Evolutionary conservation across 53 echinoderm and acorn worm species (phyloP), one percentile per base, ranked within the genome.

Genomic region (Holothuria leucospilota): DNA sequence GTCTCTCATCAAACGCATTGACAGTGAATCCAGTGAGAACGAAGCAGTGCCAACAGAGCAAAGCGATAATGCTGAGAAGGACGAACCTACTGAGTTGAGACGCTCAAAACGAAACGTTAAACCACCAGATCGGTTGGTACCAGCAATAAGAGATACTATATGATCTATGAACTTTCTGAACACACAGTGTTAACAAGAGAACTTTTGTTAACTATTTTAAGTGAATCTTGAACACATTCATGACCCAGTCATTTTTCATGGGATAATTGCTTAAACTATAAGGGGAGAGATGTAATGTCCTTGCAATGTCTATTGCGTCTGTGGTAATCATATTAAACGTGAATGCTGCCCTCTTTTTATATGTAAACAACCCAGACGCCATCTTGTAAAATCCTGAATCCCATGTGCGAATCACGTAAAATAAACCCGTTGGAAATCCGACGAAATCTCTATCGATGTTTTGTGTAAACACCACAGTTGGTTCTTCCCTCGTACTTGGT

Each of bases 91-190:
- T 49, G 77, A 77, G 20, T 23, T 24, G 25, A 40, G 77, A 77
- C 51, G 77, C 51, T 51, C 77, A 52, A 42, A 77, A 26, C 49
- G 53, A 49, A 52, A 27, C 14, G n/a, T 51, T 20, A 52, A 77
- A 77, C 51, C 77, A 27, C 77, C 77, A 46, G 42, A 4, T 12
- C 41, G 77, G 23, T 77, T 77, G 6, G 51, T 77, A 20, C 5
- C 53, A 8, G 53, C 51, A 77, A 46, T 77, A 23, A 51, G n/a
- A 77, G 34, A 34, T 34, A n/a, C n/a, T 34, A 3, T 34, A 34
- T 34, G 34, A 49, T 49, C 77, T 77, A 53, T 77, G 77, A 77
- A 77, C 77, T 77, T 77, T 77, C 77, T 52, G 51, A 77, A 77
- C 77, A 77, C 77, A 77, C 77, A 77, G 77, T 13, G 20, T 11